phyloP scores from a whole-genome alignment of 2,888 invertebrate genomes.

The Agapetus fuscipes region DNA sequence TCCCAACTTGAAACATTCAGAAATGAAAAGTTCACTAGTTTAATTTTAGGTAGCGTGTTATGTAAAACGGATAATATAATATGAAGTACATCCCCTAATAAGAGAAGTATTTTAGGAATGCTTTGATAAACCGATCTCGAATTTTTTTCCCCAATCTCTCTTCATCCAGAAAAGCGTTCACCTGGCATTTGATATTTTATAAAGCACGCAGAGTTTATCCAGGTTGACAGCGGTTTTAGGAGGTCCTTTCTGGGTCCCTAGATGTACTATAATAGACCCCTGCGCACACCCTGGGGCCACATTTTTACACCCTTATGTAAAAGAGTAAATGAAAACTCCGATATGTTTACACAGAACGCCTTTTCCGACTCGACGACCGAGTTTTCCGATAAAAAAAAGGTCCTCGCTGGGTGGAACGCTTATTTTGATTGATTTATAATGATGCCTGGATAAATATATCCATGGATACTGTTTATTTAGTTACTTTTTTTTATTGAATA shows the following conservation, averaged over 20 bases:
- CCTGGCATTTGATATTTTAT: too few relatives aligned
- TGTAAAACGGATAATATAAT: too few relatives aligned
- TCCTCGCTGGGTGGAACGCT: background rate
- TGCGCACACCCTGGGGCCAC: constrained; percentile 13
- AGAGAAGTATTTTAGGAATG: too few relatives aligned
- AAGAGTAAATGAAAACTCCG: constrained; percentile 11
- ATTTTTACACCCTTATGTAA: constrained; percentile 12
- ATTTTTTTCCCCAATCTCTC: too few relatives aligned
- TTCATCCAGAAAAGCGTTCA: too few relatives aligned
- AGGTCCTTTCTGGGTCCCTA: constrained; percentile 10
- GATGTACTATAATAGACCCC: constrained; percentile 18
- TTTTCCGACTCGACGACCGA: background rate
- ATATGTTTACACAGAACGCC: constrained; percentile 6
- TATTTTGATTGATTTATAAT: background rate
- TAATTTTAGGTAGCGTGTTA: too few relatives aligned
- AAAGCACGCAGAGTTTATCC: constrained; percentile 15
- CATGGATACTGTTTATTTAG: too few relatives aligned
- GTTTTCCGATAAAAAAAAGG: background rate
- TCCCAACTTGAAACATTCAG: too few relatives aligned
- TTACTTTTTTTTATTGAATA: too few relatives aligned
- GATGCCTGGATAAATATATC: background rate
- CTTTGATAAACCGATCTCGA: too few relatives aligned
- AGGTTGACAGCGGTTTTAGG: constrained; percentile 15
- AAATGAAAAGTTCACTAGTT: too few relatives aligned
- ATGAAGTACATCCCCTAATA: too few relatives aligned